Conservation (phyloP, 2,113 vertebrate species). For the Talpa occidentalis region DNA sequence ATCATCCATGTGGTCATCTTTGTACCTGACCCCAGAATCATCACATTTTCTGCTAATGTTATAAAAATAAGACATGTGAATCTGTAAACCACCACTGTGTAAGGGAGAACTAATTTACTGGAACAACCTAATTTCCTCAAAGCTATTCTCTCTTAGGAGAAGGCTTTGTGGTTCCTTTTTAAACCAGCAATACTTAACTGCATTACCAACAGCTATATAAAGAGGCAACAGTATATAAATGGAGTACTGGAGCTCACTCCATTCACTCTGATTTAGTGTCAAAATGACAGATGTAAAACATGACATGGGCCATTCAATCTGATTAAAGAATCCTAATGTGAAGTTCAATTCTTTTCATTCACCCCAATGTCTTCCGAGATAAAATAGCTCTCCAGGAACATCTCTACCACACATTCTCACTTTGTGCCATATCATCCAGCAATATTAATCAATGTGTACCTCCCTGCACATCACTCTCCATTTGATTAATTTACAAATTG, state of each 20-base stretch:
- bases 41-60: not conserved
- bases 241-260: not conserved
- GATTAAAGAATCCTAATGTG: not conserved
- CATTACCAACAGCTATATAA: constrained; percentile 45
- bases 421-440: not conserved
- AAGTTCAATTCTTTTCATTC: not conserved
- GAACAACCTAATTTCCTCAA: constrained; percentile 58
- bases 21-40: not conserved
- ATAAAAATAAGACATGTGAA: constrained; percentile 7
- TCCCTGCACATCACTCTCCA: not conserved
- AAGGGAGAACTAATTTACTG: constrained; percentile 42
- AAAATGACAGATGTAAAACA: not conserved
- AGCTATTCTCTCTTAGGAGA: constrained; percentile 44
- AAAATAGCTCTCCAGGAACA: not conserved
- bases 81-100: not conserved
- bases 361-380: not conserved
- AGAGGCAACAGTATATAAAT: constrained; percentile 43
- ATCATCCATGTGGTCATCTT: not conserved
- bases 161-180: not conserved
- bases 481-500: not conserved
- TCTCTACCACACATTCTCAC: not conserved
- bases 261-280: constrained; percentile 49
- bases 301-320: constrained; percentile 4
- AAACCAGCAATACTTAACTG: constrained; percentile 39
- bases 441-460: not conserved